Evolutionary conservation across 23 tunicate species (phyloP).

Genomic region (Phallusia fumigata): DNA sequence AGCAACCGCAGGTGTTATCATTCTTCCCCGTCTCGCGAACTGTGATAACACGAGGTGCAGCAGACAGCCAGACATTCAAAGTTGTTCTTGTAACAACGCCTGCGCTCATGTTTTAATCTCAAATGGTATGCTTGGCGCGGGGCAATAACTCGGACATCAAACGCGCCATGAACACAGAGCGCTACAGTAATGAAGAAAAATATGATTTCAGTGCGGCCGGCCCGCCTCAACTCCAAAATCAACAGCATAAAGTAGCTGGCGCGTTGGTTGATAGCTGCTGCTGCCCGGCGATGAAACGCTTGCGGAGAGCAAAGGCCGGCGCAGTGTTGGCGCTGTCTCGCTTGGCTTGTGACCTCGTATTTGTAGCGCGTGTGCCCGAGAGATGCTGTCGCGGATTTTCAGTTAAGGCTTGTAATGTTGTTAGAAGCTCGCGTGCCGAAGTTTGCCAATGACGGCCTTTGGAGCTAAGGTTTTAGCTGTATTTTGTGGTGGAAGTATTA

Average conservation of each 20-base stretch:
- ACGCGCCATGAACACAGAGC: not conserved
- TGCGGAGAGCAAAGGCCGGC: not conserved
- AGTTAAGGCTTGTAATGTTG: not conserved
- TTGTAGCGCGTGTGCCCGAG: not conserved
- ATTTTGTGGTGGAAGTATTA: too few species aligned
- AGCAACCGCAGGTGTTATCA: too few species aligned
- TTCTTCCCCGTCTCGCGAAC: not conserved
- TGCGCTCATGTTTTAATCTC: not conserved
- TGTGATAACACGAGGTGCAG: not conserved
- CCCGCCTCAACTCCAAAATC: conserved; percentile 11
- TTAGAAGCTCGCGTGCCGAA: too few species aligned
- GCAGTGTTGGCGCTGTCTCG: not conserved
- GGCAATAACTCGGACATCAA: conserved; percentile 2
- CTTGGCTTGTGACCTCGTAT: conserved; percentile 16
- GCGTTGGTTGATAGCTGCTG: not conserved
- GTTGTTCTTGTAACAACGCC: not conserved
- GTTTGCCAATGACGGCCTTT: too few species aligned
- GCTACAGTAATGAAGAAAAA: not conserved
- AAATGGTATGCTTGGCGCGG: not conserved
- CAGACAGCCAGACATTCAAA: not conserved
- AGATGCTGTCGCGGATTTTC: conserved; percentile 11
- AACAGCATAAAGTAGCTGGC: not conserved
- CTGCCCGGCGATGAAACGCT: not conserved
- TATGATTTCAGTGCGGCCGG: not conserved
- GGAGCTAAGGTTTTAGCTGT: too few species aligned